Evolutionary conservation across 2,113 vertebrate genomes (phyloP), one percentile per base, ranked within the genome.

Genomic region (Pholis gunnellus): DNA sequence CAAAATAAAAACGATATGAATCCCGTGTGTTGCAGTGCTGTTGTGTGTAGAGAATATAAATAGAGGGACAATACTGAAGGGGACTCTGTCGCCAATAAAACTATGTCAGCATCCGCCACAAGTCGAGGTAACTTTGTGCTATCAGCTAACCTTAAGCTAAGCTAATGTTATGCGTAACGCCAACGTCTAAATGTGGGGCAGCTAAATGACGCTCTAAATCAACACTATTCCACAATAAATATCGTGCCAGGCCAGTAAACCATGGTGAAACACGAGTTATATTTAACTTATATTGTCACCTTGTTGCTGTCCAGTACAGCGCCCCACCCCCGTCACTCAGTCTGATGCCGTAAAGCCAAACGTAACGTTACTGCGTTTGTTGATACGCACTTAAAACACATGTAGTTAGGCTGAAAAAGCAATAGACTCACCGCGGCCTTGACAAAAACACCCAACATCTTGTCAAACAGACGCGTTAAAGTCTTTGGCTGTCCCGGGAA

Each of bases 371-470:
- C 48, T 22, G 68, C 38, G 61, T 17, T 50, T 42, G 34, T 29
- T 46, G 36, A 25, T 42, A 71, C 81, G 80, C 73, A 60, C 31
- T 42, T 20, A 46, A 14, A 78, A 83, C 17, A 75, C 29, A 75
- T 1, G 34, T 5, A 6, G 34, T 34, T 34, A 25, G 60, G 59
- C 9, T 50, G 14, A 56, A 22, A 57, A 27, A 57, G 1, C 7
- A 25, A 20, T 2, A 9, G 61, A 96, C 97, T 97, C 87, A 98
- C 97, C 97, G 90, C 91, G 10, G 94, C 91, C 93, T 94, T 95
- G 63, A 95, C 93, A 18, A 96, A 87, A 67, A 95, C 92, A 48
- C 91, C 89, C 86, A 97, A 92, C 97, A 98, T 98, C 22, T 48
- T 92, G 82, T 85, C 76, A 87, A 5, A 48, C 56, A 13, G 82